phyloP scores from a whole-genome alignment of 2,888 invertebrate species.

The Chrysolina americana region DNA sequence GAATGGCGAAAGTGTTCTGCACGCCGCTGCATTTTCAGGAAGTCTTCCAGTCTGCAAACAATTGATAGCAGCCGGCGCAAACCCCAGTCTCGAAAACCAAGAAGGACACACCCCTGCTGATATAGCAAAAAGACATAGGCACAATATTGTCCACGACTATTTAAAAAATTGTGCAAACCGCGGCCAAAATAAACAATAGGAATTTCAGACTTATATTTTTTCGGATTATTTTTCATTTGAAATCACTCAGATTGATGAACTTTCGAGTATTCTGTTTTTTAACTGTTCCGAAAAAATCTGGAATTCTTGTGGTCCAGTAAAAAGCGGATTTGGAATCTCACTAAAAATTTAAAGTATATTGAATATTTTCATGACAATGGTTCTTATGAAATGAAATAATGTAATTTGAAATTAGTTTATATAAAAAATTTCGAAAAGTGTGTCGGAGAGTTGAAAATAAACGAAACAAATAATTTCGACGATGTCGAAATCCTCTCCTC shows the following conservation, averaged over 20 bases:
- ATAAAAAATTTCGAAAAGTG: no score
- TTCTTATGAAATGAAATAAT: no score
- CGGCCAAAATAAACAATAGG: conserved; percentile 17
- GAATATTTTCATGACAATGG: no score
- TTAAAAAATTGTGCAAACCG: conserved; percentile 65
- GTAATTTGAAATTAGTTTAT: no score
- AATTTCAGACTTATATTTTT: neutral
- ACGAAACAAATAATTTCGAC: no score
- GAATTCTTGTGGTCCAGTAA: neutral
- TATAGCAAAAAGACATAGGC: conserved; percentile 74
- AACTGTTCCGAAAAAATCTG: neutral
- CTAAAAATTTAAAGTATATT: neutral
- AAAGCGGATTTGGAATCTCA: neutral
- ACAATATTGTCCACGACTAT: conserved; percentile 73
- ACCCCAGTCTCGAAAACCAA: conserved; percentile 80
- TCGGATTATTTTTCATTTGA: neutral
- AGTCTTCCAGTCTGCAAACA: conserved; percentile 85
- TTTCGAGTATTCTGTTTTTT: neutral
- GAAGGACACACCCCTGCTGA: conserved; percentile 80
- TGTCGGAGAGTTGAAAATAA: no score
- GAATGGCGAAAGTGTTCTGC: conserved; percentile 94
- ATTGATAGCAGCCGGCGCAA: conserved; percentile 79
- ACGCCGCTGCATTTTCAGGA: conserved; percentile 92
- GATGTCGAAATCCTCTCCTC: no score
- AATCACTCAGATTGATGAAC: neutral